These are phyloP conservation scores for Amphibalanus amphitrite DNA, from an alignment of 1,140 invertebrate genomes.

Conservation along the genomic window DNA sequence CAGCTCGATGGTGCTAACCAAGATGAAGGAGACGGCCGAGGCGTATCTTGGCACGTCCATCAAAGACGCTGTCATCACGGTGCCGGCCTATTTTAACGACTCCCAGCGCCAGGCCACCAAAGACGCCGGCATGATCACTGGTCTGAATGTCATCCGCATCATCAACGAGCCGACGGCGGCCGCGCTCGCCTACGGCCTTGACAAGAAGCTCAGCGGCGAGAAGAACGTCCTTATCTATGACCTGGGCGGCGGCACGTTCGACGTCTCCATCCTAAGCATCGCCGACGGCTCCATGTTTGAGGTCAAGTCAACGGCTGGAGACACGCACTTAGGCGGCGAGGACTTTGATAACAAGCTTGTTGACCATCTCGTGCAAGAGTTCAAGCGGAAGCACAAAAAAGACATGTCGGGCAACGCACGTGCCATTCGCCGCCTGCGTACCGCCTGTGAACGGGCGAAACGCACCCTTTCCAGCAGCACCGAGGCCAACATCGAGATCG, in stretches of 20 bases:
- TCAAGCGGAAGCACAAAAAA: constrained; percentile 21
- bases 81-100: no score
- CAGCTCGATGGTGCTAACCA: no score
- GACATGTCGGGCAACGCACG: constrained; percentile 26
- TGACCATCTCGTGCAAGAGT: constrained; percentile 21
- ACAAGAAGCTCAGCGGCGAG: no score
- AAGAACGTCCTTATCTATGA: constrained; percentile 37
- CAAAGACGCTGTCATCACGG: constrained; percentile 34
- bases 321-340: constrained; percentile 19
- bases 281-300: no score
- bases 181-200: no score
- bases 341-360: constrained; percentile 24
- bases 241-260: constrained; percentile 34
- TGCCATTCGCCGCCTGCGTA: constrained; percentile 25
- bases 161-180: no score
- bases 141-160: constrained; percentile 45
- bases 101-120: no score
- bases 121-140: constrained; percentile 74
- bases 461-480: constrained; percentile 25
- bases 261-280: constrained; percentile 49
- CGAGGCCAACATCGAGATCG: no score
- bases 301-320: no score
- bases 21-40: no score
- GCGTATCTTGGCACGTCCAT: constrained; percentile 10
- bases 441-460: constrained; percentile 40